These are phyloP conservation scores for Harpagus bidentatus DNA, from an alignment of 2,113 vertebrate species.

Conservation along the genomic window DNA sequence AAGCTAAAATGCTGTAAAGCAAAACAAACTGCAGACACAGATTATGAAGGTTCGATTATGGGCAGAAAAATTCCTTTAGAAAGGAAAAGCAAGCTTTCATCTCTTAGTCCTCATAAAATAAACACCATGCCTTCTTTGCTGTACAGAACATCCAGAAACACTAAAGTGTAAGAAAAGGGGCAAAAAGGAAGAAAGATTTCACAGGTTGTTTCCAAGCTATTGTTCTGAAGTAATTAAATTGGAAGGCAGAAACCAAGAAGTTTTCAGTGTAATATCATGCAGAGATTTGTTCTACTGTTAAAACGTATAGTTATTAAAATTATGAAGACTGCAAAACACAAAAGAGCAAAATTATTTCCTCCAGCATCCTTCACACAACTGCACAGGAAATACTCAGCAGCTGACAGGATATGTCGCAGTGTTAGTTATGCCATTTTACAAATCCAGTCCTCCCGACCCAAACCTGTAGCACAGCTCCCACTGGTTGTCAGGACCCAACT, in stretches of 20 bases:
- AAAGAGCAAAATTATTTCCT: neutral
- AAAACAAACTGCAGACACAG: neutral
- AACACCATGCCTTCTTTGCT: neutral
- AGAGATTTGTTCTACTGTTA: neutral
- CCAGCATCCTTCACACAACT: neutral
- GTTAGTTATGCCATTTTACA: neutral
- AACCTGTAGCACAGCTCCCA: neutral
- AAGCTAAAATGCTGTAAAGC: neutral
- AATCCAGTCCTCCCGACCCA: neutral
- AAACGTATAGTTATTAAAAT: neutral
- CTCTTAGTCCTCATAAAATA: neutral
- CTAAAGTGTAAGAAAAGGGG: neutral
- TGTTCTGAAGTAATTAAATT: neutral
- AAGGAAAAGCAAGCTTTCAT: neutral
- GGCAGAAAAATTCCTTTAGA: neutral
- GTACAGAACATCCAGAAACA: neutral
- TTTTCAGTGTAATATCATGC: neutral
- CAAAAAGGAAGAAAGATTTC: neutral
- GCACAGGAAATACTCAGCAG: neutral
- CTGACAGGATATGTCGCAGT: accelerated
- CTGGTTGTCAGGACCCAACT: neutral
- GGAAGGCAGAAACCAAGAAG: neutral
- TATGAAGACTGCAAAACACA: neutral
- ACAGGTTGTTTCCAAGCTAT: neutral
- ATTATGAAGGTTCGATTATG: neutral